phyloP scores from a whole-genome alignment of 2,113 vertebrate genomes.

The Centropus unirufus region DNA sequence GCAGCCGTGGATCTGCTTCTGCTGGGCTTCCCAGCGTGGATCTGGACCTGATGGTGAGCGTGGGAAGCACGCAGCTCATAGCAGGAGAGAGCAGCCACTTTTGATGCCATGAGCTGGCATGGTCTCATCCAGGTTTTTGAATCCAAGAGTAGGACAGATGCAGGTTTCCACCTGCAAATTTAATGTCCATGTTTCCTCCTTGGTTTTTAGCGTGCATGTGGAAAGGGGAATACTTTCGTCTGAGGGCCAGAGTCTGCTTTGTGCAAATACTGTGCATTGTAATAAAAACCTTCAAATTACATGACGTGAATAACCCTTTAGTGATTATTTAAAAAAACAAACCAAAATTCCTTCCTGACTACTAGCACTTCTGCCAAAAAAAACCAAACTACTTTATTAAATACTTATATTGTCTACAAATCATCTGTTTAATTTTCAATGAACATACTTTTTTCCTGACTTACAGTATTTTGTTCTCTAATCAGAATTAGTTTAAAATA shows the following conservation, averaged over 20 bases:
- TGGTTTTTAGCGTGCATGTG: not conserved
- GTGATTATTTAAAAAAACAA: not conserved
- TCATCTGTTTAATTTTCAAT: not conserved
- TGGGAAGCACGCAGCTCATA: accelerated
- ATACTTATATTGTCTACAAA: not conserved
- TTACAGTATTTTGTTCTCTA: not conserved
- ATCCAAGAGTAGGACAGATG: not conserved
- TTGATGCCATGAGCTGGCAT: accelerated
- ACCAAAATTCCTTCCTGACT: not conserved
- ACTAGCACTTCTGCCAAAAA: not conserved
- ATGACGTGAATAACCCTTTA: not conserved
- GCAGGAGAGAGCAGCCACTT: not conserved
- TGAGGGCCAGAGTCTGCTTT: not conserved
- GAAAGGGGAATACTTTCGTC: not conserved
- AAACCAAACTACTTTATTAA: not conserved
- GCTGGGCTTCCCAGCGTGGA: not conserved
- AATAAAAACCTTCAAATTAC: not conserved
- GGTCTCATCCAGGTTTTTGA: not conserved
- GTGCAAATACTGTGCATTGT: not conserved
- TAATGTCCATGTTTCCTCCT: accelerated
- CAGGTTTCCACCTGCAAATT: not conserved
- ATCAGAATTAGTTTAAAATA: not conserved
- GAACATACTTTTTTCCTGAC: not conserved
- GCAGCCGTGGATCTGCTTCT: not conserved
- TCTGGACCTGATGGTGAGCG: accelerated